These are phyloP conservation scores for Bombycilla garrulus DNA, from an alignment of 2,113 vertebrate species.

Conservation along the genomic window DNA sequence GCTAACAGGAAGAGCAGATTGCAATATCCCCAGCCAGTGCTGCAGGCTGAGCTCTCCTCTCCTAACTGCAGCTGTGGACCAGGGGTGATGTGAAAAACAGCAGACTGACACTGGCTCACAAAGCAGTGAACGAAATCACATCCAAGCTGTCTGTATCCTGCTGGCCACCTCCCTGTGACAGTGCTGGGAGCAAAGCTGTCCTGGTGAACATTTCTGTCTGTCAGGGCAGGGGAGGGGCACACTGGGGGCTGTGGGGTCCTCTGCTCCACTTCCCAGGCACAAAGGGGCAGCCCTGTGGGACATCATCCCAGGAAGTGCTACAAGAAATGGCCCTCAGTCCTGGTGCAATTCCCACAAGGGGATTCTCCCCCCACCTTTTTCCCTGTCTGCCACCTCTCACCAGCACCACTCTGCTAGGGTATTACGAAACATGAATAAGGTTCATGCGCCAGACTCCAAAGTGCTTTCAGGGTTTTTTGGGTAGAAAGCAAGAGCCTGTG, in stretches of 20 bases:
- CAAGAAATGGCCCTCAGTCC: background rate
- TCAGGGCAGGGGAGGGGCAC: fast-evolving
- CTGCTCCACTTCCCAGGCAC: background rate
- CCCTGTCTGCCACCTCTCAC: background rate
- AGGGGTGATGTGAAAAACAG: conserved; percentile 27
- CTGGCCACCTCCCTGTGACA: background rate
- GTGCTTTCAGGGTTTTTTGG: background rate
- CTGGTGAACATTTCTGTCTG: background rate
- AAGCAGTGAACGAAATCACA: background rate
- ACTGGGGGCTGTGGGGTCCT: background rate
- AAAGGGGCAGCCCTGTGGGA: background rate
- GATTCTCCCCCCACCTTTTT: background rate
- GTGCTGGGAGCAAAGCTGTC: background rate
- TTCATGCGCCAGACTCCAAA: background rate
- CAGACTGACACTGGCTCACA: background rate
- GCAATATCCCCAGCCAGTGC: background rate
- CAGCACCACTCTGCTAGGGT: background rate
- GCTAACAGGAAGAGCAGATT: background rate
- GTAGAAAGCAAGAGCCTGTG: background rate
- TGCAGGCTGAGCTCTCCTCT: background rate
- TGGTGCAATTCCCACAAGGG: background rate
- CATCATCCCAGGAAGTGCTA: too few species aligned
- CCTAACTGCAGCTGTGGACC: background rate
- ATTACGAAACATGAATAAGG: background rate
- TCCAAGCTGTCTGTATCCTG: background rate